Evolutionary conservation across 2,888 invertebrate genomes (phyloP).

Genomic region (Drosophila multiciliata): DNA sequence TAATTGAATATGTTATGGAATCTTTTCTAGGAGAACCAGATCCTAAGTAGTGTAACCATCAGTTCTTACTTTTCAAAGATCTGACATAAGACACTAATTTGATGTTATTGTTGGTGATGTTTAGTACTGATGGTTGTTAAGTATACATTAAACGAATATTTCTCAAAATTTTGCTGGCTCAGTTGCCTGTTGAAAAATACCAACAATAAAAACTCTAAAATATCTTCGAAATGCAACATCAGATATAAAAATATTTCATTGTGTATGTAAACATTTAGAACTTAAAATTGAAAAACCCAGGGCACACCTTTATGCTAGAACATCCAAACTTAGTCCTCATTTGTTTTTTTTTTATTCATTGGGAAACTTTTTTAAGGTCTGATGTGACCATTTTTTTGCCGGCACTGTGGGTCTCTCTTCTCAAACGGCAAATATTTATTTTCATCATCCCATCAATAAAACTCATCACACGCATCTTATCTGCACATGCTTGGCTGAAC

Average conservation of each 20-base stretch:
- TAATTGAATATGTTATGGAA: background rate
- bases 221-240: background rate
- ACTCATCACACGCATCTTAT: conserved; percentile 53
- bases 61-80: background rate
- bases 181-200: background rate
- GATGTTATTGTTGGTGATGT: background rate
- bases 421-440: background rate
- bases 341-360: background rate
- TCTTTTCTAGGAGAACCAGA: background rate
- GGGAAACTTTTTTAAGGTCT: background rate
- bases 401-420: background rate
- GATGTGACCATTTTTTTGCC: conserved; percentile 4
- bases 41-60: background rate
- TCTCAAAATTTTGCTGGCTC: background rate
- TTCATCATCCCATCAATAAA: conserved; percentile 67
- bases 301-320: background rate
- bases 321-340: background rate
- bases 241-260: background rate
- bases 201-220: background rate
- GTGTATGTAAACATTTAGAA: background rate
- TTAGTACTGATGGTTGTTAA: too few relatives aligned
- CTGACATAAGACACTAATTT: background rate
- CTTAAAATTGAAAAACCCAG: background rate
- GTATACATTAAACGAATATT: background rate
- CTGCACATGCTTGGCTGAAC: conserved; percentile 33